Base-by-base conservation (phyloP, 2,113 vertebrate species). In the Martes martes region DNA sequence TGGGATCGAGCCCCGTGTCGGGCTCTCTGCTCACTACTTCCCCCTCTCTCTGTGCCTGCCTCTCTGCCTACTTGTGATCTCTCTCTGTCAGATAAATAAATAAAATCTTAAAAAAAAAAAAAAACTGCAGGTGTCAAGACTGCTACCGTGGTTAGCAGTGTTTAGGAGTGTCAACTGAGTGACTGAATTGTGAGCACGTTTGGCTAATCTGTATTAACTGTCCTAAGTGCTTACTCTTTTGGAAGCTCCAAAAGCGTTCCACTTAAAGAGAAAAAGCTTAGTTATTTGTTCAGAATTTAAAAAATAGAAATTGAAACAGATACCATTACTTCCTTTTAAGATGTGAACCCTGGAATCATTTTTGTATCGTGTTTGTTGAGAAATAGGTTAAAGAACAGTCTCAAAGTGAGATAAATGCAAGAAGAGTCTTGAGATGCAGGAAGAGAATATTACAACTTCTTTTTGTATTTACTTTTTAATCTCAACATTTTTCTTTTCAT, bases 381-480 rank as follows among this genome's bases (percentile, higher is more conserved):
- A 79, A 94, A 52, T 76, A 61, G 31, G 78, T 96, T 83, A 74
- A 92, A 6, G 50, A 79, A 63, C 39, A 1, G 28, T 55, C 57
- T 92, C 71, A 92, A 84, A 83, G n/a, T 73, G 31, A 85, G 39
- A 89, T 61, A 82, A 97, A 71, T 87, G 33, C 42, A 87, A 45
- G 47, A 28, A 61, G 59, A 89, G 21, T 89, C 69, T 92, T 79
- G 55, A 80, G 33, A 74, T 80, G 28, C 26, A 84, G 10, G 55
- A 85, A 28, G 42, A n/a, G 55, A 93, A 74, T 65, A 87, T 78
- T 59, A 47, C 57, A 69, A 82, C 33, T 16, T 15, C 65, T 95
- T 6, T 28, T 80, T 92, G n/a, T 82, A 36, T 61, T 61, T 76
- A 84, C 18, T 36, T 69, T 36, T 69, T 69, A 69, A 69, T n/a